Evolutionary conservation across 2,888 invertebrate genomes (phyloP).

Genomic region (Pristionchus maxplancki): DNA sequence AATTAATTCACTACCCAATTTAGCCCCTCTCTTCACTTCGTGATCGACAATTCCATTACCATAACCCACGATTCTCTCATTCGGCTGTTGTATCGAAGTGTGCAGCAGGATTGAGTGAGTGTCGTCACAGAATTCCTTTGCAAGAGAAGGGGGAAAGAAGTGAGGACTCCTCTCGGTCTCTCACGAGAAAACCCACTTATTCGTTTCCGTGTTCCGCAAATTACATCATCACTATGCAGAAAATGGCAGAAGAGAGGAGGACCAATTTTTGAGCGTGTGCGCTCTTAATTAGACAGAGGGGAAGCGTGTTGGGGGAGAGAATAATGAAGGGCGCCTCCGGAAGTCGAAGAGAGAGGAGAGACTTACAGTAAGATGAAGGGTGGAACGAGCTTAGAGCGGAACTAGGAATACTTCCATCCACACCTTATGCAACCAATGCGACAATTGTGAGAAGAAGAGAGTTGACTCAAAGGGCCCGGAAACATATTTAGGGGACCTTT

Average conservation of each 20-base stretch:
- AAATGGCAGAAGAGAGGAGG: background rate
- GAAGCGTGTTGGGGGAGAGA: background rate
- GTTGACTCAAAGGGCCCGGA: background rate
- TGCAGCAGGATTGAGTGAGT: background rate
- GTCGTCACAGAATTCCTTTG: background rate
- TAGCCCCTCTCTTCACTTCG: background rate
- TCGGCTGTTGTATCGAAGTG: background rate
- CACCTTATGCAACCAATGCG: background rate
- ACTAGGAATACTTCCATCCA: background rate
- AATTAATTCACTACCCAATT: background rate
- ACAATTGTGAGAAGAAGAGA: background rate
- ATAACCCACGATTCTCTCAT: background rate
- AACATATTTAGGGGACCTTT: background rate
- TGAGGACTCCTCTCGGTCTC: background rate
- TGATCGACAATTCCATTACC: background rate
- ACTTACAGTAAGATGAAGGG: background rate
- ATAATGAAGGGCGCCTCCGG: background rate
- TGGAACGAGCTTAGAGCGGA: background rate
- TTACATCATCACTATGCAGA: background rate
- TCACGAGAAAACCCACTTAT: background rate
- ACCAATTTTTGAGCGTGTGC: background rate
- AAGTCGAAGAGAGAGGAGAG: background rate
- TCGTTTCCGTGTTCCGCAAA: slow-evolving; percentile 4
- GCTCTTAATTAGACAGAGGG: background rate
- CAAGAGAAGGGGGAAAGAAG: background rate